phyloP scores from a whole-genome alignment of 2,113 vertebrate genomes.

The Probosciger aterrimus region DNA sequence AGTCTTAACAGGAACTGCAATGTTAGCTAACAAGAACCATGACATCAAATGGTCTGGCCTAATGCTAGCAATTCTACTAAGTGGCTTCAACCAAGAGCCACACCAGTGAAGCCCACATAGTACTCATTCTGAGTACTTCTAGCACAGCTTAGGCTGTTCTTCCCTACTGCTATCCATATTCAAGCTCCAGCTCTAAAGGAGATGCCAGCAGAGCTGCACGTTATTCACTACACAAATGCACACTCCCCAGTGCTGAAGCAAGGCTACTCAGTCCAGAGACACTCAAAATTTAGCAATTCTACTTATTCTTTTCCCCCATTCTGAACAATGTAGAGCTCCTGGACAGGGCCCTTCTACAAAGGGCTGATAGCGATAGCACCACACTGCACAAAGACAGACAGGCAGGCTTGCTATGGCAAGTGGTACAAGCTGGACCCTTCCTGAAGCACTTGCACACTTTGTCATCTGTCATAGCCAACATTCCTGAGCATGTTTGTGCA shows the following conservation, averaged over 20 bases:
- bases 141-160: not conserved
- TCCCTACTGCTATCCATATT: not conserved
- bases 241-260: fast-evolving
- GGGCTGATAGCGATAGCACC: not conserved
- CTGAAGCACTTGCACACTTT: not conserved
- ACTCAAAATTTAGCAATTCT: not conserved
- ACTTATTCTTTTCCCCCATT: not conserved
- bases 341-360: not conserved
- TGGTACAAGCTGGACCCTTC: not conserved
- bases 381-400: not conserved
- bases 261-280: not conserved
- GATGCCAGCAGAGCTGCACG: not conserved
- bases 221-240: not conserved
- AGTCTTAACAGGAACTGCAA: not conserved
- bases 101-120: not conserved
- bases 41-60: not conserved
- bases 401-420: not conserved
- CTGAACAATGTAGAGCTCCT: not conserved
- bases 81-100: not conserved
- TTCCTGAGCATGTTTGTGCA: not conserved
- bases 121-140: not conserved
- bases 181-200: not conserved
- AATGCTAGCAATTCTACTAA: not conserved
- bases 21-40: not conserved
- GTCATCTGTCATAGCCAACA: not conserved